These are phyloP conservation scores for Atlantisia rogersi DNA, from an alignment of 2,113 vertebrate genomes.

Conservation along the genomic window DNA sequence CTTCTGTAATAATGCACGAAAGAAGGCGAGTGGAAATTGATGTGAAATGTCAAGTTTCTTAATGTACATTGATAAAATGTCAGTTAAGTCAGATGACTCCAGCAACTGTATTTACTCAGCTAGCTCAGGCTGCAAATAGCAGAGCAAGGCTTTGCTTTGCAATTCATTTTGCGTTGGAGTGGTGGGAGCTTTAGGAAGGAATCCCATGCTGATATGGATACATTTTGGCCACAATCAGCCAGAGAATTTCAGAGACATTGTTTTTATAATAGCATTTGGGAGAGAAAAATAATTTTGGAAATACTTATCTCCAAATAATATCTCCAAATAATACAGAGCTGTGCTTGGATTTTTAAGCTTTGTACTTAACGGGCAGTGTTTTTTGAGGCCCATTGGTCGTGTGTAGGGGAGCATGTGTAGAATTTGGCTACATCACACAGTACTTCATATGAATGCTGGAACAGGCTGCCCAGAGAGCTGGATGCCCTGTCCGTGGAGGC, in stretches of 20 bases:
- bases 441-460: not conserved
- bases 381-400: not conserved
- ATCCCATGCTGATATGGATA: not conserved
- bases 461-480: no score
- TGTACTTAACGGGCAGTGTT: not conserved
- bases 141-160: not conserved
- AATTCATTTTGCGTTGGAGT: not conserved
- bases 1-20: not conserved
- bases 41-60: slow-evolving; percentile 37
- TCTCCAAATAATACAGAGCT: not conserved
- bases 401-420: not conserved
- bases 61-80: slow-evolving; percentile 53
- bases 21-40: not conserved
- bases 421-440: not conserved
- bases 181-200: not conserved
- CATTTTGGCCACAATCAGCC: not conserved
- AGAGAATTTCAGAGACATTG: not conserved
- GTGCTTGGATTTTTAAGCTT: not conserved
- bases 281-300: not conserved
- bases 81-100: slow-evolving; percentile 47
- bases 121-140: not conserved
- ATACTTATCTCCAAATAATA: not conserved
- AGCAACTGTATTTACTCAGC: slow-evolving; percentile 18
- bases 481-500: no score
- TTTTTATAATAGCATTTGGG: not conserved